phyloP scores from a whole-genome alignment of 2,797 vertebrate genomes.

The Neopelma chrysocephalum region DNA sequence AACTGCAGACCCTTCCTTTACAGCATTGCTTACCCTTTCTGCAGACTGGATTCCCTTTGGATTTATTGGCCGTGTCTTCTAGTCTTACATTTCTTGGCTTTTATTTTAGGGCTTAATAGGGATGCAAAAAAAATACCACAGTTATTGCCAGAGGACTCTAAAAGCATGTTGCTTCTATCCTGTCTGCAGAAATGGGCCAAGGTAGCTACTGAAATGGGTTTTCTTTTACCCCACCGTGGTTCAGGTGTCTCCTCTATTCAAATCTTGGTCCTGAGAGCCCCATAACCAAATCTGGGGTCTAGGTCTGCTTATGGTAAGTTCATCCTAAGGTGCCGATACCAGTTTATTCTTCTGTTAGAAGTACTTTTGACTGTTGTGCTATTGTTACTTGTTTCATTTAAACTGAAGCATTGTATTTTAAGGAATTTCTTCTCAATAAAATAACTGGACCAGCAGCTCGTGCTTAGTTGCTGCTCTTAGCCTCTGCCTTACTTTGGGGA shows the following conservation, averaged over 20 bases:
- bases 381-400: neutral
- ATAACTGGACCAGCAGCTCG: neutral
- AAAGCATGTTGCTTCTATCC: accelerated
- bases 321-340: neutral
- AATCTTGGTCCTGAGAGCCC: neutral
- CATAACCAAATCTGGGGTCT: neutral
- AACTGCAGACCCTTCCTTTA: neutral
- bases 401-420: neutral
- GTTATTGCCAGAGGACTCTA: neutral
- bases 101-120: neutral
- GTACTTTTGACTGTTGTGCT: neutral
- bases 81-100: neutral
- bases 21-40: accelerated
- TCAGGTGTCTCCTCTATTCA: neutral
- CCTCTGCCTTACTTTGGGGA: neutral
- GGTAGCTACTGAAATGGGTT: neutral
- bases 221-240: neutral
- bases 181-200: neutral
- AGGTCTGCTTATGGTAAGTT: neutral
- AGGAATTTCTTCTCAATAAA: neutral
- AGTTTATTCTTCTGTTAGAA: neutral
- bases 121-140: neutral
- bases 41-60: neutral
- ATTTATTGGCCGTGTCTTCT: neutral
- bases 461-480: neutral